Evolutionary conservation across 2,888 invertebrate genomes (phyloP).

Genomic region (Blastobasis lacticolella): DNA sequence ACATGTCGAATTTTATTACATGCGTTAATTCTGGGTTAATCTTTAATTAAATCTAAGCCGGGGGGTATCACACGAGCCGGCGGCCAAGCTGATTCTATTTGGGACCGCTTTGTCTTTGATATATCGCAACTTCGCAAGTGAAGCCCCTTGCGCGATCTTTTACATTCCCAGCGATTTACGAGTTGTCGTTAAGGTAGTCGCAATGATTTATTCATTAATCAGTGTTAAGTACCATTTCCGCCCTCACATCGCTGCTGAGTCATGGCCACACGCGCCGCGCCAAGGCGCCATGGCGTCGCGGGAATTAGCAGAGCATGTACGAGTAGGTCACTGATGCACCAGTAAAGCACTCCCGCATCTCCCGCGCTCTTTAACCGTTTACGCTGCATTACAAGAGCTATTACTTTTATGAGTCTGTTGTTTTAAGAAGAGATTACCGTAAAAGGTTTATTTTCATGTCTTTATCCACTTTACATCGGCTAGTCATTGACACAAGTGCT

Average conservation of each 20-base stretch:
- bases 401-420: conserved; percentile 16
- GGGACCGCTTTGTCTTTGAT: background rate
- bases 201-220: no score
- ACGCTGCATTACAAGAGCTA: background rate
- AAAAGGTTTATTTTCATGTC: conserved; percentile 32
- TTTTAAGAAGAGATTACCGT: conserved; percentile 26
- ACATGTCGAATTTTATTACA: background rate
- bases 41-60: background rate
- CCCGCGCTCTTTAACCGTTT: no score
- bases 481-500: conserved; percentile 38
- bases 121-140: background rate
- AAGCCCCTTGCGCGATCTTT: background rate
- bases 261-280: no score
- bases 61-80: background rate
- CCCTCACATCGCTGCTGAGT: no score
- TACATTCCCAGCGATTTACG: no score
- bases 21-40: background rate
- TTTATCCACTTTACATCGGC: conserved; percentile 23
- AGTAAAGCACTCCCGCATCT: no score
- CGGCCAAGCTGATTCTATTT: background rate
- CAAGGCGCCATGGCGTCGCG: no score
- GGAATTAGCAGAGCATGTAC: no score
- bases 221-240: no score
- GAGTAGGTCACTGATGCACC: no score
- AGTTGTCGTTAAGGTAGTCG: no score